These are phyloP conservation scores for Biston betularia DNA, from an alignment of 2,888 invertebrate genomes.

Conservation along the genomic window DNA sequence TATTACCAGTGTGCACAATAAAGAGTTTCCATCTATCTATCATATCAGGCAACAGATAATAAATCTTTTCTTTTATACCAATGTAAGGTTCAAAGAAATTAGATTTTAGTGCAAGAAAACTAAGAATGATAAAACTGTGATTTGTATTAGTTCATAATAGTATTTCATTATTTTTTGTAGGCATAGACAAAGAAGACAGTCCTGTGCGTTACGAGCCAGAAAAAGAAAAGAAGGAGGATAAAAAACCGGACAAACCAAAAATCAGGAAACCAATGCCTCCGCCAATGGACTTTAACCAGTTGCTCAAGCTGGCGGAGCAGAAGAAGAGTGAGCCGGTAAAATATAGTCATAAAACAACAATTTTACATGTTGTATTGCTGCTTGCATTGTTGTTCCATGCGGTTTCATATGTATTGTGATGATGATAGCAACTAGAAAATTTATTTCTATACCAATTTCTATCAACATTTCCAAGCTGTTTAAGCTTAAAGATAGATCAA, in stretches of 20 bases:
- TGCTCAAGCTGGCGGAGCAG: constrained; percentile 93
- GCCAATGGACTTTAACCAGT: constrained; percentile 91
- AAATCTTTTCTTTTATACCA: too few species aligned
- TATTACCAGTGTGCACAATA: too few species aligned
- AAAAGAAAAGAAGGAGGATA: constrained; percentile 73
- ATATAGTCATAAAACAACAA: background rate
- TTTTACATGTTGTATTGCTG: background rate
- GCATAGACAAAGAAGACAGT: constrained; percentile 54
- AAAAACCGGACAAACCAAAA: constrained; percentile 85
- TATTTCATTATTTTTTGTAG: constrained; percentile 9
- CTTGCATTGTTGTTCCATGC: background rate
- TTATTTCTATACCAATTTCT: too few species aligned
- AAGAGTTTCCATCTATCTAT: too few species aligned
- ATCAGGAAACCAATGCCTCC: constrained; percentile 88
- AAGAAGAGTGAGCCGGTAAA: constrained; percentile 92
- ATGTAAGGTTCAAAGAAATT: too few species aligned
- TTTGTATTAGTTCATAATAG: background rate
- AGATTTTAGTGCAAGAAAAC: too few species aligned
- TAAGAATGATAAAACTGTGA: too few species aligned
- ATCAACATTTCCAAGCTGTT: too few species aligned
- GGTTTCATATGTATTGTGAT: too few species aligned
- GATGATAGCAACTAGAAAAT: too few species aligned
- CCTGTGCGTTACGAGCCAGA: constrained; percentile 73
- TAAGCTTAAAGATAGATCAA: too few species aligned
- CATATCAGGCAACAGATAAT: too few species aligned